Percentiles rank a stretch among this genome's conserved stretches.
Evolutionary conservation across 2,113 vertebrate genomes (phyloP).

Genomic region (Manacus vitellinus): DNA sequence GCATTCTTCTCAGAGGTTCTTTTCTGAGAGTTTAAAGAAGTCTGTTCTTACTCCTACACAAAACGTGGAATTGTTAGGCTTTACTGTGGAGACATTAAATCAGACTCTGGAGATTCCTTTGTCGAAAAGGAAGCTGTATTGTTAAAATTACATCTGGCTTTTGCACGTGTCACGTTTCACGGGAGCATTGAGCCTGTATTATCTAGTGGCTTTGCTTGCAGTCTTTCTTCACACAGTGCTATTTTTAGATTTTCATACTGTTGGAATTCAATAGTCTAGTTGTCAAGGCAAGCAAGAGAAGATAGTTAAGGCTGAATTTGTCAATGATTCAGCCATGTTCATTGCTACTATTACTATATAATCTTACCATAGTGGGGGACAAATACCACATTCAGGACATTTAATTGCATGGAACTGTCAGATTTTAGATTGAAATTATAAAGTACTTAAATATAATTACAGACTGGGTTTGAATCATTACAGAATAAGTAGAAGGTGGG

Average conservation of each 20-base stretch:
- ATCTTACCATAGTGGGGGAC: background rate
- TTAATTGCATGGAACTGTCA: background rate
- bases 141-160: constrained; percentile 63
- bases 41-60: constrained; percentile 64
- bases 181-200: constrained; percentile 44
- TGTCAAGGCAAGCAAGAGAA: constrained; percentile 63
- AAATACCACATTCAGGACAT: background rate
- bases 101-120: constrained; percentile 63
- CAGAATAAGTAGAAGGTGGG: background rate
- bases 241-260: constrained; percentile 69
- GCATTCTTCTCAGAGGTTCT: constrained; percentile 30
- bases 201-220: constrained; percentile 53
- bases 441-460: background rate
- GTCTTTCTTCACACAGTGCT: constrained; percentile 42
- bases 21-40: constrained; percentile 30
- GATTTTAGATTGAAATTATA: constrained; percentile 5
- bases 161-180: constrained; percentile 54
- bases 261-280: constrained; percentile 59
- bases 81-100: constrained; percentile 58
- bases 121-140: constrained; percentile 38
- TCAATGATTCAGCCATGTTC: constrained; percentile 68
- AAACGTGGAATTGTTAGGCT: constrained; percentile 58
- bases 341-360: constrained; percentile 28
- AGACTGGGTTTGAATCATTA: background rate
- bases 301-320: constrained; percentile 55